Percentiles rank a stretch among this genome's conserved stretches.
phyloP scores from a whole-genome alignment of 2,888 invertebrate species.

The Apomyelois bistriatella region DNA sequence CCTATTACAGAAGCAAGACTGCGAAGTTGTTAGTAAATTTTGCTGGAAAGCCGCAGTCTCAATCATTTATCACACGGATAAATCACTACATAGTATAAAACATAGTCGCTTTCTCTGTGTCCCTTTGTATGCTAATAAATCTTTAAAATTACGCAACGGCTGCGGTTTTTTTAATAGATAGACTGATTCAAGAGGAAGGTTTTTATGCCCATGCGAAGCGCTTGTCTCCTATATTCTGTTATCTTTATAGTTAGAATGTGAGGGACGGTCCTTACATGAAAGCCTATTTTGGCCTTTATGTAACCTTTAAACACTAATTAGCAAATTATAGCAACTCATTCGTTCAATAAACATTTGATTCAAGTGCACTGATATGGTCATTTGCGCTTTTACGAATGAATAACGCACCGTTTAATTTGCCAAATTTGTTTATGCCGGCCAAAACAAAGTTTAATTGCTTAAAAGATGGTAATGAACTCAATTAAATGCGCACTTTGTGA shows the following conservation, averaged over 20 bases:
- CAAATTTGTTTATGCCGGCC: background rate
- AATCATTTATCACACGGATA: no score
- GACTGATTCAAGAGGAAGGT: no score
- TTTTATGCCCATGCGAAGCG: no score
- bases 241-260: background rate
- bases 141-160: no score
- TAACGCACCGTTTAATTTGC: background rate
- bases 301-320: background rate
- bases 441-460: slow-evolving; percentile 8
- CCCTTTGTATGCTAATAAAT: no score
- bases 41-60: no score
- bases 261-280: background rate
- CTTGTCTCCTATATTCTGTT: background rate
- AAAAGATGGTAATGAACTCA: slow-evolving; percentile 7
- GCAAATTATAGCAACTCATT: background rate
- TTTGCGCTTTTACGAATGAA: background rate
- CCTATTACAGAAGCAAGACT: no score
- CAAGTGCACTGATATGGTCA: background rate
- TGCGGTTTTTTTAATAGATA: no score
- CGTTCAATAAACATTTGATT: no score
- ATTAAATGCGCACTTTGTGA: slow-evolving; percentile 4
- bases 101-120: no score
- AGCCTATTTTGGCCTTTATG: background rate
- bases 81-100: no score
- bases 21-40: no score